Base-by-base conservation (phyloP, 2,888 invertebrate species). In the Ctenicera cuprea region DNA sequence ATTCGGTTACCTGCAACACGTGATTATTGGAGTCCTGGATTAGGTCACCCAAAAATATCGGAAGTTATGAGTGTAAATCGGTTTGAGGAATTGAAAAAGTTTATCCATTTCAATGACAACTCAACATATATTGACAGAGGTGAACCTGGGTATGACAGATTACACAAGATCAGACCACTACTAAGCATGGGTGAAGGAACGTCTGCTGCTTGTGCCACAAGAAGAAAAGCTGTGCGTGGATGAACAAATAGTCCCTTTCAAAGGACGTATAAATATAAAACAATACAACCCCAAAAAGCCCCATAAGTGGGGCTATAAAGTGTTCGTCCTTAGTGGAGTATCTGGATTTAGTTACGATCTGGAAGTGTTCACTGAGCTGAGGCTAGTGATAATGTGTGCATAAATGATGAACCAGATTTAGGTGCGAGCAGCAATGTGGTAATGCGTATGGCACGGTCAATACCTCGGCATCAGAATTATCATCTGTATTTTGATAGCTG, bases 341-440 rank as follows among this genome's bases (percentile, higher is more conserved):
- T 83, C 82, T 61, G 83, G 84, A 0, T 85, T 85, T 65, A 83
- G 83, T 48, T 85, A 84, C 52, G 84, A 85, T 73, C 86, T 85
- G 69, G 82, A 85, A 20, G 77, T 85, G 41, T 85, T 78, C 78
- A 77, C 81, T 71, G 84, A 26, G 26, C 5, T 3, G 26, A 26
- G 16, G 74, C 78, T 41, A 80, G 82, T 73, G 80, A 78, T 65
- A 79, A 80, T 62, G 69, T 62, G 33, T 11, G 52, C 74, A 48
- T 79, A 8, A 64, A 71, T 57, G 77, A 76, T 74, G 79, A 75
- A 66, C 81, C 81, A 68, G 80, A 83, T 73, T 75, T 83, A 16
- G 81, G 82, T n/a, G 78, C 74, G 11, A 79, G 79, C 41, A 70
- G 73, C n/a, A 82, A 82, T 76, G 78, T 82, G 1, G 83, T 84